These are phyloP conservation scores for Cyphomyrus discorhynchus DNA, from an alignment of 2,113 vertebrate genomes.

Conservation along the genomic window DNA sequence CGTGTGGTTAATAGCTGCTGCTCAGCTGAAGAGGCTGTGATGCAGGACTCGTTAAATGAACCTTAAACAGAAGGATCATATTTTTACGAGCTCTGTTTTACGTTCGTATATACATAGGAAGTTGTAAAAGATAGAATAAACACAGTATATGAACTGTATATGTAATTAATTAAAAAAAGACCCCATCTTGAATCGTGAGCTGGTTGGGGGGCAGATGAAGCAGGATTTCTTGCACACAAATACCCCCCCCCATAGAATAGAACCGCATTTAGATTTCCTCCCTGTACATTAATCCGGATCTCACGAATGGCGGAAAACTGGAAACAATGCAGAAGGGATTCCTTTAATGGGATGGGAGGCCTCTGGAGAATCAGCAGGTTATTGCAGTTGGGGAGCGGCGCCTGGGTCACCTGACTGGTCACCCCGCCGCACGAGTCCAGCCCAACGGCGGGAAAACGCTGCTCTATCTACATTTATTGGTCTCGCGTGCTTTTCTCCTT, in stretches of 20 bases:
- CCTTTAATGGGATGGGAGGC: background rate
- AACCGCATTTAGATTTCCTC: background rate
- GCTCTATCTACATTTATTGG: background rate
- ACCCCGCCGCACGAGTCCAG: background rate
- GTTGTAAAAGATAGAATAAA: constrained; percentile 26
- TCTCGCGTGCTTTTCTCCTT: background rate
- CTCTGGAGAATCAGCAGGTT: background rate
- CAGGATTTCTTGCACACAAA: background rate
- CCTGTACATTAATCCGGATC: background rate
- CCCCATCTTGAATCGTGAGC: background rate
- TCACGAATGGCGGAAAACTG: background rate
- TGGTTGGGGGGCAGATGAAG: background rate
- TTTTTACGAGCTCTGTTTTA: constrained; percentile 21
- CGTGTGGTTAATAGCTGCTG: background rate
- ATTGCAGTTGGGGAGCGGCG: background rate
- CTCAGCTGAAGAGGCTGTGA: constrained; percentile 21
- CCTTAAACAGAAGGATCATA: constrained; percentile 24
- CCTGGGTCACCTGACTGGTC: background rate
- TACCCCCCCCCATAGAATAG: background rate
- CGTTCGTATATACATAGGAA: constrained; percentile 29
- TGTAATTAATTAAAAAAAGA: constrained; percentile 12
- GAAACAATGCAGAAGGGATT: background rate
- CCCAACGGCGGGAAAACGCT: background rate
- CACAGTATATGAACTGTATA: constrained; percentile 10
- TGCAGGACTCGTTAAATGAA: constrained; percentile 11